These are phyloP conservation scores for Phenacoccus solenopsis DNA, from an alignment of 1,140 invertebrate genomes.

Conservation along the genomic window DNA sequence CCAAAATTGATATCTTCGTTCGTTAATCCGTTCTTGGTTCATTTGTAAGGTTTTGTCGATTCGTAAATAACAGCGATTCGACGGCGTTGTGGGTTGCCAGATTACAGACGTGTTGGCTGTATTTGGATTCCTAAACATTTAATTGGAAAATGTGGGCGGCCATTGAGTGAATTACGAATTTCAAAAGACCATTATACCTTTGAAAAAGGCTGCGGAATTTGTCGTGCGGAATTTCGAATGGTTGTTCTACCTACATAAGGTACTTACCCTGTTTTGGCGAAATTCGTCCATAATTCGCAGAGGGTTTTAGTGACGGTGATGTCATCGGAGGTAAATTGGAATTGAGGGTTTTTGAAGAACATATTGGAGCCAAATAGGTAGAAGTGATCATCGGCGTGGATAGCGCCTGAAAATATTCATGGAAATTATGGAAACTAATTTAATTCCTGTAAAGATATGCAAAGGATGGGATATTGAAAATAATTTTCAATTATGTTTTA, in stretches of 20 bases:
- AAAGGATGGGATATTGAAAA: too few species aligned
- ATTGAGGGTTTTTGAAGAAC: not conserved
- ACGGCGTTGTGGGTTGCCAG: not conserved
- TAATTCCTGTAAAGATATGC: too few species aligned
- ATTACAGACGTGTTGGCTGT: not conserved
- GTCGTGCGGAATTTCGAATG: too few species aligned
- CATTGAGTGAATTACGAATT: not conserved
- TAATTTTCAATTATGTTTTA: too few species aligned
- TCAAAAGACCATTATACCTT: too few species aligned
- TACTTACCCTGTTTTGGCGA: constrained; percentile 20
- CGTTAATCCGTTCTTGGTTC: not conserved
- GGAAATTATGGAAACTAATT: too few species aligned
- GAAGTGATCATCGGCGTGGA: constrained; percentile 23
- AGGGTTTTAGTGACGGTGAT: constrained; percentile 5
- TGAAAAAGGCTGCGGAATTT: too few species aligned
- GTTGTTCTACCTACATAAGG: too few species aligned
- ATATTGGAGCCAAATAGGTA: constrained; percentile 22
- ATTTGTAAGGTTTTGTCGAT: not conserved
- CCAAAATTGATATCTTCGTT: not conserved
- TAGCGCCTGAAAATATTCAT: constrained; percentile 15
- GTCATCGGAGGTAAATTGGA: not conserved
- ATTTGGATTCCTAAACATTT: not conserved
- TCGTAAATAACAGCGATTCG: not conserved
- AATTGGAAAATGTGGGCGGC: not conserved
- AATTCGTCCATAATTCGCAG: constrained; percentile 19